Conservation (phyloP, 2,888 invertebrate genomes). For the Hartigia nigra region DNA sequence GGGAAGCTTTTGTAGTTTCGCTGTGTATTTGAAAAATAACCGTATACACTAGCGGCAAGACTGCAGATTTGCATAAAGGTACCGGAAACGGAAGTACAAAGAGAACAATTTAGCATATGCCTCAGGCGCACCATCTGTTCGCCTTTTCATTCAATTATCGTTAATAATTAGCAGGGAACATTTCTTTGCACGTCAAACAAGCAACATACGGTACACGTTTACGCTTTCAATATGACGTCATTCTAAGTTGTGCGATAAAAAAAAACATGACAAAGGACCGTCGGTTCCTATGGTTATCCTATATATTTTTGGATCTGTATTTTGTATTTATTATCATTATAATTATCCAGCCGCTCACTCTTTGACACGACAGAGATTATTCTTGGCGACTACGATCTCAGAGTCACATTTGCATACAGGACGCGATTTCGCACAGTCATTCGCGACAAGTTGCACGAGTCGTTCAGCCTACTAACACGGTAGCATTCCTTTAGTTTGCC, state of each 20-base stretch:
- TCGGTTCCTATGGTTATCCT: background rate
- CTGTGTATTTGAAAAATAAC: background rate
- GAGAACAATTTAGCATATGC: slow-evolving; percentile 3
- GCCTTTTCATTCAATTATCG: background rate
- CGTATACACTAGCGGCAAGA: background rate
- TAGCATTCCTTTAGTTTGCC: background rate
- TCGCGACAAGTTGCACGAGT: background rate
- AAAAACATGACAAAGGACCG: background rate
- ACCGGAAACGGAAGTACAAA: slow-evolving; percentile 5
- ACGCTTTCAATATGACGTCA: background rate
- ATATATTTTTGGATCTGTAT: background rate
- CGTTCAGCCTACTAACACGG: background rate
- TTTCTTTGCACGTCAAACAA: background rate
- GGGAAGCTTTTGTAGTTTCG: background rate
- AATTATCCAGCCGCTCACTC: background rate
- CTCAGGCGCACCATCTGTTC: background rate
- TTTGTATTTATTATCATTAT: background rate
- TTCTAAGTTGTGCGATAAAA: background rate
- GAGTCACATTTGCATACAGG: background rate
- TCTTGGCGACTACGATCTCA: background rate
- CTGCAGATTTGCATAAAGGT: background rate
- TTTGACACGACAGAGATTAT: background rate
- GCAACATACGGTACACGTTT: background rate
- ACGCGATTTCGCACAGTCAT: background rate
- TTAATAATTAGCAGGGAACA: background rate